Base-by-base conservation (phyloP, 2,113 vertebrate species). In the Amphiprion percula region DNA sequence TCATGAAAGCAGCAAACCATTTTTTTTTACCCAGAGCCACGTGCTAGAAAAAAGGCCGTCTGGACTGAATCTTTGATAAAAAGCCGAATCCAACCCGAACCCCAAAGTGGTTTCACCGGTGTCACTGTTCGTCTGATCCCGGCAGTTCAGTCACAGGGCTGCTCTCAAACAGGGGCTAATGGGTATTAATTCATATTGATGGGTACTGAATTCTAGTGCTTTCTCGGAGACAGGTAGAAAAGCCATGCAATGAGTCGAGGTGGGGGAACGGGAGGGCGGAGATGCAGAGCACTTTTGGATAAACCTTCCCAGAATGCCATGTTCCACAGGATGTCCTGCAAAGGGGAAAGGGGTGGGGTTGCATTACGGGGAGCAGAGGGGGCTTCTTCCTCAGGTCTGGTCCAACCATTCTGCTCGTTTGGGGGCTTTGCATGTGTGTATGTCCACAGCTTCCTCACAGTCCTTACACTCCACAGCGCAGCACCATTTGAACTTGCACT, bases 401-500 rank as follows among this genome's bases (percentile, higher is more conserved):
- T 99, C 97, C 91, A 97, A 41, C 97, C 98, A 98, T 83, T 98
- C 97, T 0, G 97, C 97, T 79, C 96, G 95, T 88, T 98, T 99
- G 4, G 97, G 97, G 0, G 97, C 97, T 88, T 99, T 99, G 91
- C 98, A 99, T 0, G 98, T 99, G 88, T 99, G 98, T 86, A 99
- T 88, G 3, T 99, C 98, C 91, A 99, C 96, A 12, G 95, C 96
- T 84, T 99, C 97, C 91, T 97, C 95, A 33, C 98, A 99, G 93
- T 99, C 97, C 84, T 97, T 97, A 93, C 98, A 99, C 90, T 97
- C 96, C 82, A 99, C 98, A 0, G 97, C 96, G 58, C 98, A 99
- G 93, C 97, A 98, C 96, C 96, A 97, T 89, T 97, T 96, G 93
- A 97, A 98, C 93, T 97, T 98, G 94, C 97, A 99, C 93, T 98